These are phyloP conservation scores for Aphelocoma californica DNA, from an alignment of 2,797 vertebrate genomes.

Conservation along the genomic window DNA sequence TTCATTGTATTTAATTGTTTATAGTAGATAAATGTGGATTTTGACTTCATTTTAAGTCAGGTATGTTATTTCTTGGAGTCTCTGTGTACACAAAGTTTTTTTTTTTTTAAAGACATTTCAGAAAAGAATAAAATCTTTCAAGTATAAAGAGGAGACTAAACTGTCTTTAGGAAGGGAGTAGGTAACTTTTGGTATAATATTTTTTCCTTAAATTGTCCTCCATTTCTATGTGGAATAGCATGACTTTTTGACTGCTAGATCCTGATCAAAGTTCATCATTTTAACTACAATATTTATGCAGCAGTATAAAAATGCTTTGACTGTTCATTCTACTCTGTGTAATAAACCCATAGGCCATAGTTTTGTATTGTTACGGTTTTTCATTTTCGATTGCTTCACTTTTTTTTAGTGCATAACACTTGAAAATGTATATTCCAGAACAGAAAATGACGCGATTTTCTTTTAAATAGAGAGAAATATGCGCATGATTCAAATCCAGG, in stretches of 20 bases:
- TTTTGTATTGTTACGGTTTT: background rate
- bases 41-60: background rate
- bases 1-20: background rate
- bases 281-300: background rate
- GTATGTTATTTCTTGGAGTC: background rate
- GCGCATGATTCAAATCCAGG: slow-evolving; percentile 99
- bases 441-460: slow-evolving; percentile 13
- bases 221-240: background rate
- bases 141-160: background rate
- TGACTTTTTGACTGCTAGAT: background rate
- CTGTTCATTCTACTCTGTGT: background rate
- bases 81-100: background rate
- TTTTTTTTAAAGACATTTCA: background rate
- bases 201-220: background rate
- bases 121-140: background rate
- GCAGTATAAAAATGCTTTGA: background rate
- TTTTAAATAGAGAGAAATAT: slow-evolving; percentile 93
- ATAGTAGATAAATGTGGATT: background rate
- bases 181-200: background rate
- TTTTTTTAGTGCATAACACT: background rate
- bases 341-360: background rate
- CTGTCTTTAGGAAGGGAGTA: background rate
- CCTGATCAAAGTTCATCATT: background rate
- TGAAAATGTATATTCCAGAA: background rate
- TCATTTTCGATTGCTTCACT: background rate